Evolutionary conservation across 2,888 invertebrate genomes (phyloP).

Genomic region (Patella pellucida): DNA sequence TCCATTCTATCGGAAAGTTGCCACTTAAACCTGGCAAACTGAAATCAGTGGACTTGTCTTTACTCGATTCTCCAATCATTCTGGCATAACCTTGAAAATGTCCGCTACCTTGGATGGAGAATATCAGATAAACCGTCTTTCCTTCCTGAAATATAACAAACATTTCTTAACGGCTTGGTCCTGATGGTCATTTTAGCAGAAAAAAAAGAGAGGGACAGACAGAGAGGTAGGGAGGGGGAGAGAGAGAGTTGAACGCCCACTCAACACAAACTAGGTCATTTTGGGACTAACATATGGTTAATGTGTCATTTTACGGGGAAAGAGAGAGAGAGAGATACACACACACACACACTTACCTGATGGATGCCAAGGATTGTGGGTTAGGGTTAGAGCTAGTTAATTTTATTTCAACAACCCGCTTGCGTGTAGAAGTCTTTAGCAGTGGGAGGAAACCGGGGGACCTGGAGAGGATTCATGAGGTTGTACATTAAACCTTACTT

Average conservation of each 20-base stretch:
- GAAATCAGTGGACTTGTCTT: conserved; percentile 69
- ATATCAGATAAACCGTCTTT: conserved; percentile 72
- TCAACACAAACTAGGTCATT: too few species aligned
- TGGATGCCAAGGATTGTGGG: too few species aligned
- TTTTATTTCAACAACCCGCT: neutral
- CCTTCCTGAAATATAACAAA: conserved; percentile 60
- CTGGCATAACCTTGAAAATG: conserved; percentile 74
- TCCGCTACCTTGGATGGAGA: conserved; percentile 75
- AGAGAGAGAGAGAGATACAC: too few species aligned
- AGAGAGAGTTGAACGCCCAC: too few species aligned
- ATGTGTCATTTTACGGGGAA: too few species aligned
- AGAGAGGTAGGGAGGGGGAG: too few species aligned
- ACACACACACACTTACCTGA: too few species aligned
- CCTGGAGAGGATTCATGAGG: neutral
- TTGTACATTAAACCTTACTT: too few species aligned
- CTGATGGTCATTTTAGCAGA: too few species aligned
- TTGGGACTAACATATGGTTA: too few species aligned
- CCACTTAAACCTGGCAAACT: conserved; percentile 65
- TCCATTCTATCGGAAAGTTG: conserved; percentile 72
- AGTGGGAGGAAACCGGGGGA: neutral
- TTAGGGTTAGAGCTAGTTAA: too few species aligned
- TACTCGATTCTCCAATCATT: conserved; percentile 60
- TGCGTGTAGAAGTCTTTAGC: neutral
- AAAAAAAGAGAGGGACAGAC: too few species aligned
- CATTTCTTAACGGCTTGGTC: neutral